Percentiles rank a stretch among this genome's conserved stretches.
Conservation (phyloP, 2,113 vertebrate species). For the Asarcornis scutulata region DNA sequence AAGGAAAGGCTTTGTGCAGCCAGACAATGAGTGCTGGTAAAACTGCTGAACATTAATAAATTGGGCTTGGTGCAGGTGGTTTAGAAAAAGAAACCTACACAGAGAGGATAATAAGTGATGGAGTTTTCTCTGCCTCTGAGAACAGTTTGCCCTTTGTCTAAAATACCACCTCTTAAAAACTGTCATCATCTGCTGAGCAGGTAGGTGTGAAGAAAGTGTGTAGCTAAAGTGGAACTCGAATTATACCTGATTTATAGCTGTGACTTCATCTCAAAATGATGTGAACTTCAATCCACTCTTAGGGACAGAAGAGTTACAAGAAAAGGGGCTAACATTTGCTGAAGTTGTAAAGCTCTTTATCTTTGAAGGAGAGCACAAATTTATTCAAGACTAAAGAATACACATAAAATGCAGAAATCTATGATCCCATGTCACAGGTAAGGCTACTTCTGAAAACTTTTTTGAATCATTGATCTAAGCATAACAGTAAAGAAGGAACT, state of each 20-base stretch:
- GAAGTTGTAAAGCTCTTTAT: neutral
- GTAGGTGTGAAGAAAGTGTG: neutral
- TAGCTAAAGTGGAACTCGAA: neutral
- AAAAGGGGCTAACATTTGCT: neutral
- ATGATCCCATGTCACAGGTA: no score
- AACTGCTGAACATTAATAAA: constrained; percentile 22
- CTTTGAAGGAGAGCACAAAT: neutral
- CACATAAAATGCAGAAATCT: neutral
- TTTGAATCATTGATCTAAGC: neutral
- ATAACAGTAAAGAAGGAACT: neutral
- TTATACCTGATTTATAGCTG: neutral
- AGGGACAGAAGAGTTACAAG: neutral
- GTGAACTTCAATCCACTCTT: neutral
- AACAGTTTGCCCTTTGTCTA: neutral
- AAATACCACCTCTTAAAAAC: neutral
- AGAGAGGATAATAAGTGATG: neutral
- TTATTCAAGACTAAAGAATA: neutral
- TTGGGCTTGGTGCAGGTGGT: neutral
- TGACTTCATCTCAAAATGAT: neutral
- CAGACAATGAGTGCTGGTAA: neutral
- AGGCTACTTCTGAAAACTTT: neutral
- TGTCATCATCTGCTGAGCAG: constrained; percentile 1
- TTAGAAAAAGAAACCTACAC: neutral
- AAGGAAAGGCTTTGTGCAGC: neutral
- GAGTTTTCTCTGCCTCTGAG: neutral